phyloP scores from a whole-genome alignment of 2,113 vertebrate species.

The human (Homo sapiens) region DNA sequence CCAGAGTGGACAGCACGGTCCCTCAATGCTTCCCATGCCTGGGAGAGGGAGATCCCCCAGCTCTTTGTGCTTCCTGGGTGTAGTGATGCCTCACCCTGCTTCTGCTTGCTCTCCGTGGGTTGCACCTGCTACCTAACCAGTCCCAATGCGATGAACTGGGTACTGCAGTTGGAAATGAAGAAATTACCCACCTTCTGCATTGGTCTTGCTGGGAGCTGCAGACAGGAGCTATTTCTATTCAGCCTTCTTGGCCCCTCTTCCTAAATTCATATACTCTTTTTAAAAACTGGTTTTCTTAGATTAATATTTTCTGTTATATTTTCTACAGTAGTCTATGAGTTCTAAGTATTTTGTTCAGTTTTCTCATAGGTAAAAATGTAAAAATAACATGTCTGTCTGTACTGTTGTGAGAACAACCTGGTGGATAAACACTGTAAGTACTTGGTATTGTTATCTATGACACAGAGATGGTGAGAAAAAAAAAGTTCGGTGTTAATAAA shows the following conservation, averaged over 20 bases:
- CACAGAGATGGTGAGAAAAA: neutral
- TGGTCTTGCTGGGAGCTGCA: neutral
- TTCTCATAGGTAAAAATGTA: neutral
- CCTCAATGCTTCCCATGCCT: too few relatives aligned
- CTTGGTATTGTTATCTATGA: neutral
- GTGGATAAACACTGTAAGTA: neutral
- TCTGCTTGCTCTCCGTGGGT: too few relatives aligned
- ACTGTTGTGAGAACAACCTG: neutral
- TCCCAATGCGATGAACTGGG: too few relatives aligned
- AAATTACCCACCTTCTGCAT: too few relatives aligned
- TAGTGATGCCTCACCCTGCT: too few relatives aligned
- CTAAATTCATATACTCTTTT: neutral
- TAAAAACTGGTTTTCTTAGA: neutral
- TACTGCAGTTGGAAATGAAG: too few relatives aligned
- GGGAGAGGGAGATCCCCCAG: too few relatives aligned
- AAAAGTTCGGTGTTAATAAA: neutral
- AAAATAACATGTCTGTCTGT: neutral
- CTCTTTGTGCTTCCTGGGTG: too few relatives aligned
- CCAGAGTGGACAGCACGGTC: too few relatives aligned
- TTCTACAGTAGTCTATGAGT: neutral
- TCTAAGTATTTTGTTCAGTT: neutral
- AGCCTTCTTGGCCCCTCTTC: too few relatives aligned
- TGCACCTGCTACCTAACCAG: too few relatives aligned
- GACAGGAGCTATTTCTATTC: too few relatives aligned
- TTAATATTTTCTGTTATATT: neutral